These are phyloP conservation scores for Neocrepidodera transversa DNA, from an alignment of 2,888 invertebrate genomes.

Conservation along the genomic window DNA sequence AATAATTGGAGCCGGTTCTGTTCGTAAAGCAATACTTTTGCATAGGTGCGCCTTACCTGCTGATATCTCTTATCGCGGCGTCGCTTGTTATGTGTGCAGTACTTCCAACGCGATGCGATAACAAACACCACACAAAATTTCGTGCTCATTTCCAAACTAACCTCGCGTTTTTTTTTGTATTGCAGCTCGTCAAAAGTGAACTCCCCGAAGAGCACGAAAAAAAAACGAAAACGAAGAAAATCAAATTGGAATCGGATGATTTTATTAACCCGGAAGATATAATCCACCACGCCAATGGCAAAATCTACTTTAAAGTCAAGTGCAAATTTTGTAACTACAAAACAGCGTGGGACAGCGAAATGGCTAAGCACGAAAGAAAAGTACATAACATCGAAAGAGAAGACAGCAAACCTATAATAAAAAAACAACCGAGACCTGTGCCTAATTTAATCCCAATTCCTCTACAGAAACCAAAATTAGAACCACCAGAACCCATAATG, in stretches of 20 bases:
- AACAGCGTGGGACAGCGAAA: slow-evolving; percentile 66
- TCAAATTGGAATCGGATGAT: slow-evolving; percentile 54
- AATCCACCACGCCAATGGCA: slow-evolving; percentile 59
- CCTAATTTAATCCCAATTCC: slow-evolving; percentile 78
- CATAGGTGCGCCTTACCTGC: slow-evolving; percentile 48
- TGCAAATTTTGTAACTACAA: slow-evolving; percentile 66
- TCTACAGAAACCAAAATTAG: slow-evolving; percentile 54
- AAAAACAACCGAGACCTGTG: slow-evolving; percentile 68
- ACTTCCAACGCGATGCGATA: slow-evolving; percentile 31
- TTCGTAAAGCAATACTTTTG: slow-evolving; percentile 23
- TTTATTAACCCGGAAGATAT: slow-evolving; percentile 63
- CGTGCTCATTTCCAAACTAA: slow-evolving; percentile 33
- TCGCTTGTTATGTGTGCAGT: slow-evolving; percentile 32
- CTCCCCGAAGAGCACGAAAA: slow-evolving; percentile 37
- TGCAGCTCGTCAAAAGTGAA: slow-evolving; percentile 49
- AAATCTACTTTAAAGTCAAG: slow-evolving; percentile 60
- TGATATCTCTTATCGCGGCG: slow-evolving; percentile 39
- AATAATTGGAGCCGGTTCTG: slow-evolving; percentile 24
- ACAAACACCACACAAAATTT: slow-evolving; percentile 41
- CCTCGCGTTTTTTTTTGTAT: slow-evolving; percentile 42
- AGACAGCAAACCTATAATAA: slow-evolving; percentile 44
- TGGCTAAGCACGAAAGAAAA: slow-evolving; percentile 63
- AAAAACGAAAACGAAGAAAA: slow-evolving; percentile 38
- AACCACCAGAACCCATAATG: slow-evolving; percentile 52
- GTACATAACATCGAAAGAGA: slow-evolving; percentile 59